Base-by-base conservation (phyloP, 2,888 invertebrate genomes). In the Rhopalosiphum nymphaeae region DNA sequence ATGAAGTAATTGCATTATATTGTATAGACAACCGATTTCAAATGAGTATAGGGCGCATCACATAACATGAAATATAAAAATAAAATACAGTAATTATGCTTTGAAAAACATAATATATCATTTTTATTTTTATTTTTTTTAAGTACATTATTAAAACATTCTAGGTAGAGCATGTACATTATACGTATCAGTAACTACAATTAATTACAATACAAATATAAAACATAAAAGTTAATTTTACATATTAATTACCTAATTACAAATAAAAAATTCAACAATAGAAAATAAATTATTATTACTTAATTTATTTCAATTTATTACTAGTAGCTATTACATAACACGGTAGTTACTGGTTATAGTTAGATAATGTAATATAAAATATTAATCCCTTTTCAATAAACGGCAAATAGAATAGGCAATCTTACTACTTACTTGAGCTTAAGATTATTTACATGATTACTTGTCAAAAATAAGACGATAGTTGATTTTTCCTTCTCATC, bases 381-480 rank as follows among this genome's bases (percentile, higher is more conserved):
- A n/a, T 16, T 4, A 67, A 78, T 78, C 21, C 36, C 21, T 36
- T 78, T 78, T 36, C 9, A 78, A 36, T 26, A 5, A 67, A 87
- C 92, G 92, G 92, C 92, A 21, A 87, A 61, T 67, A 5, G 49
- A 53, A 67, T 88, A 92, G 92, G 87, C 92, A 67, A 92, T 92
- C 87, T 92, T 29, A 88, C 92, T 92, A 92, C 61, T 26, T 49
- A 7, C 36, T 21, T 53, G 87, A 88, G 36, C 88, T 49, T 42
- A 67, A n/a, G 84, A 57, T 85, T 36, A 78, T 57, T 57, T 57
- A 57, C 26, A 9, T 26, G 2, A 78, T 21, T 46, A 46, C 7
- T 46, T 46, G 44, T 46, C 44, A 7, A 7, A 46, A 46, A 7
- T 46, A 46, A 46, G 44, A 46, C 44, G 44, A 46, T 5, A 46